A percentile compares a stretch with the other conserved stretches of the same genome.
phyloP scores from a whole-genome alignment of 1,140 invertebrate genomes.

The Caenorhabditis remanei region DNA sequence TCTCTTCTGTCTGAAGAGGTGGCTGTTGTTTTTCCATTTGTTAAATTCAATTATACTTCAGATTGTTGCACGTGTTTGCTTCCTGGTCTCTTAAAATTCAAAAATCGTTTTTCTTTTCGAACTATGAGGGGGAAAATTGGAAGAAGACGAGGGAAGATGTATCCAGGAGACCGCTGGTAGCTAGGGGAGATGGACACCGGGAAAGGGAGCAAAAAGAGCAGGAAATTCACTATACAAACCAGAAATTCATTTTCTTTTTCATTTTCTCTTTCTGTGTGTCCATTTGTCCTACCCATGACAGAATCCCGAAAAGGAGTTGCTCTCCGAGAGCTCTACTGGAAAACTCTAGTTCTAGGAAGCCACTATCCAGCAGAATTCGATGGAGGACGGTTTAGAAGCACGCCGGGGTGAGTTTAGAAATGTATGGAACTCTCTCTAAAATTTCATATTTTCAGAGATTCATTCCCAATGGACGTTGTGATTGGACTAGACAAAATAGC shows the following conservation, averaged over 20 bases:
- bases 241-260: no score
- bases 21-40: neutral
- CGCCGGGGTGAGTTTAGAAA: neutral
- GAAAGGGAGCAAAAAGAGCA: no score
- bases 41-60: neutral
- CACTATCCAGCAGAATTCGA: constrained; percentile 42
- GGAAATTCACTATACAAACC: no score
- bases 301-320: constrained; percentile 23
- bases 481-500: constrained; percentile 28
- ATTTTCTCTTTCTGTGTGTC: neutral
- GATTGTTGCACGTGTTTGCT: constrained; percentile 17
- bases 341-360: neutral
- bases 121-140: no score
- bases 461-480: constrained; percentile 33
- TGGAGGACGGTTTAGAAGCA: neutral
- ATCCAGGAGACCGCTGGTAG: neutral
- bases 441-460: neutral
- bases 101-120: no score
- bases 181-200: neutral
- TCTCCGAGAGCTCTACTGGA: constrained; percentile 37
- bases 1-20: neutral
- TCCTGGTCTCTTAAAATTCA: no score
- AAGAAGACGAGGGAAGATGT: neutral
- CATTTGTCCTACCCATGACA: neutral
- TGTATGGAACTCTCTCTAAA: neutral